These are phyloP conservation scores for Cosmia trapezina DNA, from an alignment of 2,888 invertebrate species.

Conservation along the genomic window DNA sequence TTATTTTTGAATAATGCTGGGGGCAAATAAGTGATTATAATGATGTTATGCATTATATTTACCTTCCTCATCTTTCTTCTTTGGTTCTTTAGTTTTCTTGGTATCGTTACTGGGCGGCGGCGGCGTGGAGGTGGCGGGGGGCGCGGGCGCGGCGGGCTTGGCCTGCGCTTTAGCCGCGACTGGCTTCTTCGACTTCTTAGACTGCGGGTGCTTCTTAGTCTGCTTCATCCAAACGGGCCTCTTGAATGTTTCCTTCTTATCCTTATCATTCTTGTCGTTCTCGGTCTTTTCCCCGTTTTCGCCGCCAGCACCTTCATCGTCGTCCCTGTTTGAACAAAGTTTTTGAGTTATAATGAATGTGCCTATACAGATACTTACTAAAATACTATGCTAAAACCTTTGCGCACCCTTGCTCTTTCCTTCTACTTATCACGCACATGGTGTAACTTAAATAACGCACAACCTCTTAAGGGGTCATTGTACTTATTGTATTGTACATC, in stretches of 20 bases:
- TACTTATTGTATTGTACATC: too few species aligned
- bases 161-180: conserved; percentile 73
- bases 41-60: neutral
- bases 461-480: too few species aligned
- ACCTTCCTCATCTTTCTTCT: conserved; percentile 82
- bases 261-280: conserved; percentile 84
- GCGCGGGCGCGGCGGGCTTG: conserved; percentile 67
- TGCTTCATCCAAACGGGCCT: conserved; percentile 90
- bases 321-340: conserved; percentile 82
- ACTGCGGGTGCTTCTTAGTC: conserved; percentile 78
- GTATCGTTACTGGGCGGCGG: conserved; percentile 71
- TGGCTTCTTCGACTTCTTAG: conserved; percentile 75
- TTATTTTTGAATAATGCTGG: neutral
- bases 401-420: neutral
- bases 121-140: conserved; percentile 67
- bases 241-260: conserved; percentile 90
- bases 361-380: too few species aligned
- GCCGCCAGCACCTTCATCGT: conserved; percentile 89
- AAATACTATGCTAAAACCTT: neutral
- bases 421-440: neutral
- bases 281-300: conserved; percentile 86
- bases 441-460: too few species aligned
- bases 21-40: neutral
- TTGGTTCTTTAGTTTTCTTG: conserved; percentile 83
- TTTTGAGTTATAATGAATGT: neutral